A percentile compares a stretch with the other conserved stretches of the same genome.
These are phyloP conservation scores for Apamea monoglypha DNA, from an alignment of 2,888 invertebrate genomes.

Conservation along the genomic window DNA sequence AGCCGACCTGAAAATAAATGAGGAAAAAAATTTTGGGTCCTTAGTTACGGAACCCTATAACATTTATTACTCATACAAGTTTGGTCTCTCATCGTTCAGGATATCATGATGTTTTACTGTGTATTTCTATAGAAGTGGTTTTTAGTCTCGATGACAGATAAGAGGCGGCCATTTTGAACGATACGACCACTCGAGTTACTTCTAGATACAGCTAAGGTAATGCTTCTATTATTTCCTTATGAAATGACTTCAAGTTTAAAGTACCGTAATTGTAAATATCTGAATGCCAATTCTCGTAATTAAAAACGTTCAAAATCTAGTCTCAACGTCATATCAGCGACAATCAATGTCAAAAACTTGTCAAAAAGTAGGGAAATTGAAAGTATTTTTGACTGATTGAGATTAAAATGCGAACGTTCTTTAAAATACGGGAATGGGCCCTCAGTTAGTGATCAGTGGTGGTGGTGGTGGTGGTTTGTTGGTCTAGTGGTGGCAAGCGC, in stretches of 20 bases:
- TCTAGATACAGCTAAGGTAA: constrained; percentile 7
- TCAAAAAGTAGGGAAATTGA: too few relatives aligned
- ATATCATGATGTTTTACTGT: constrained; percentile 60
- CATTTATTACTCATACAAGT: constrained; percentile 49
- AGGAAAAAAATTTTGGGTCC: background rate
- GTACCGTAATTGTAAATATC: background rate
- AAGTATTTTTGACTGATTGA: too few relatives aligned
- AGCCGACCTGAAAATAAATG: too few relatives aligned
- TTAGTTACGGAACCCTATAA: constrained; percentile 28
- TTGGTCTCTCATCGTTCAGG: constrained; percentile 59
- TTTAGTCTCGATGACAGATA: constrained; percentile 61
- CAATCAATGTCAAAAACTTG: too few relatives aligned
- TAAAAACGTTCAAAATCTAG: too few relatives aligned
- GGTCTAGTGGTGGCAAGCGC: too few relatives aligned
- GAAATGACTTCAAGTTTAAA: background rate
- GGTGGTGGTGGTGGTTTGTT: too few relatives aligned
- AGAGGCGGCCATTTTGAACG: constrained; percentile 47
- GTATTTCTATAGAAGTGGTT: constrained; percentile 62
- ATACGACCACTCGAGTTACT: background rate
- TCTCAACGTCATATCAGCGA: too few relatives aligned
- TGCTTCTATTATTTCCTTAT: constrained; percentile 26
- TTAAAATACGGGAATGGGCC: too few relatives aligned
- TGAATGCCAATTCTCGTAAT: too few relatives aligned
- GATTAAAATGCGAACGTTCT: too few relatives aligned
- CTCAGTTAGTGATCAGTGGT: too few relatives aligned